Base-by-base conservation (phyloP, 2,888 invertebrate species). In the Sarcophaga variegata region DNA sequence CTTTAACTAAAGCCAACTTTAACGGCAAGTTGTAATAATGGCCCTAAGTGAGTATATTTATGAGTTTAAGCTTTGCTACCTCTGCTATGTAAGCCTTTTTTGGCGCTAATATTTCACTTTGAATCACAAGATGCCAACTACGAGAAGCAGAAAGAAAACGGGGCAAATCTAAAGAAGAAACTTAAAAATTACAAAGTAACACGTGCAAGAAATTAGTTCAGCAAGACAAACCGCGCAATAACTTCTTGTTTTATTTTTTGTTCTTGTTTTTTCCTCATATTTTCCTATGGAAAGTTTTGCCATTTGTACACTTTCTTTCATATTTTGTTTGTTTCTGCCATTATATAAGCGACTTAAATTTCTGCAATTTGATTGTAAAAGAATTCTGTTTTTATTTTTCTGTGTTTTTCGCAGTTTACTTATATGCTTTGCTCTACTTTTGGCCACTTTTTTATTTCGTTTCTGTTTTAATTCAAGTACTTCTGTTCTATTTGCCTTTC, bases 171-270 rank as follows among this genome's bases (percentile, higher is more conserved):
- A 62, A 14, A 11, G 80, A 64, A 76, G 45, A 71, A 80, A 79
- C 45, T 79, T 63, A 11, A 78, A 79, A 79, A 83, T 83, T 83
- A 75, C 66, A 66, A 67, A 75, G 86, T 81, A 83, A 70, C 86
- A 86, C 86, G 81, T 86, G 86, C 86, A 45, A 64, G 64, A 86
- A 83, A 86, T 86, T 86, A 86, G 83, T 86, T 86, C 63, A 60
- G 66, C 86, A 60, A 78, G 81, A 86, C 49, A 74, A 75, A 81
- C 83, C 86, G 80, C 83, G 77, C 70, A 63, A 67, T 62, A 81
- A 86, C 49, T 78, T 86, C 22, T 22, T 22, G 22, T 22, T 22
- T 22, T 22, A 67, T 74, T 77, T 10, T 20, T 37, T 37, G 37
- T 37, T 37, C 4, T 6, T 6, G 6, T 37, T 37, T 37, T 27